These are phyloP conservation scores for Meteorus sp. DNA, from an alignment of 1,140 invertebrate genomes.

Conservation along the genomic window DNA sequence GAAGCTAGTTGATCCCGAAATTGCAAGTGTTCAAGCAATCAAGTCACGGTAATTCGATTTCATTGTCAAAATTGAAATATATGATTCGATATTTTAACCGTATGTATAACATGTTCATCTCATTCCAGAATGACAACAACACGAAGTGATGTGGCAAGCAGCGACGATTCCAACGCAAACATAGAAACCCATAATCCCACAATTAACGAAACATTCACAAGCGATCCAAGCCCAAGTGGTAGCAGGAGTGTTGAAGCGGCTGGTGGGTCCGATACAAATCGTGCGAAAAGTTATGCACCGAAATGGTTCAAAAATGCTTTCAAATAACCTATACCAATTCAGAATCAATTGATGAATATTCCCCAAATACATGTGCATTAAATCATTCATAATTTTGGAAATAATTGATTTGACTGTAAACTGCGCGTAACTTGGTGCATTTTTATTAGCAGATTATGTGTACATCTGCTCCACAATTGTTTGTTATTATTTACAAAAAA, in stretches of 20 bases:
- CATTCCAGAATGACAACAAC: constrained; percentile 27
- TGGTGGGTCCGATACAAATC: constrained; percentile 4
- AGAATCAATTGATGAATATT: neutral
- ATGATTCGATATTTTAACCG: constrained; percentile 8
- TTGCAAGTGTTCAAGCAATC: constrained; percentile 52
- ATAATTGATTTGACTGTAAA: no score
- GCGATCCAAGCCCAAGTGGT: constrained; percentile 27
- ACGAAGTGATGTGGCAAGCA: neutral
- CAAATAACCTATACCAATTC: constrained; percentile 28
- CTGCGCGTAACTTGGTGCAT: constrained; percentile 12
- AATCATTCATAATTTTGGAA: neutral
- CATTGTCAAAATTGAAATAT: constrained; percentile 2
- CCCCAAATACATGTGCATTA: neutral
- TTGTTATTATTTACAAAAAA: constrained; percentile 14
- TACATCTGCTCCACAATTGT: neutral
- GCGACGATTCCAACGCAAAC: constrained; percentile 28
- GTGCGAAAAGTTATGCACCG: constrained; percentile 40
- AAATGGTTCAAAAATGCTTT: constrained; percentile 56
- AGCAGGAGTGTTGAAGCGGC: constrained; percentile 15
- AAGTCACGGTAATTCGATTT: constrained; percentile 50
- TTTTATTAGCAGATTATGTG: constrained; percentile 9
- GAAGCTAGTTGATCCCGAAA: constrained; percentile 55
- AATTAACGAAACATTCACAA: neutral
- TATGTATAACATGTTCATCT: constrained; percentile 25
- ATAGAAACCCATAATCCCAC: constrained; percentile 28